Percentiles rank a stretch among this genome's conserved stretches.
Conservation (phyloP, 2,888 invertebrate species). For the Cosmopolites sordidus region DNA sequence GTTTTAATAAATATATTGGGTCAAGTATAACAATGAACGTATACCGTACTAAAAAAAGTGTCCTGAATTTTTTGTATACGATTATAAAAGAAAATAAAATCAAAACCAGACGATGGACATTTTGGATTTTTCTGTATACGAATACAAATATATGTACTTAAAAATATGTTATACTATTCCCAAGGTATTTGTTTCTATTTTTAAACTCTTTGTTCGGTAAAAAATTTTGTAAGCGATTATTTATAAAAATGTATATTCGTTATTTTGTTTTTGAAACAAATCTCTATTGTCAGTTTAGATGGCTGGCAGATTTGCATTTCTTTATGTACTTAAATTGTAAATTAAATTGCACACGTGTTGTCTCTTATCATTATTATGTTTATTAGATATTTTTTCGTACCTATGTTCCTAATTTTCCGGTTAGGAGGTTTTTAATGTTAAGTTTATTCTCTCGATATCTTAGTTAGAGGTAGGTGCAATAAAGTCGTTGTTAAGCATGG, state of each 20-base stretch:
- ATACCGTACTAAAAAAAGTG: too few species aligned
- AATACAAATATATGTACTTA: neutral
- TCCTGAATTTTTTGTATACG: too few species aligned
- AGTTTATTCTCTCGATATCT: constrained; percentile 38
- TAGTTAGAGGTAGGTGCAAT: constrained; percentile 49
- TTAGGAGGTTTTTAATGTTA: constrained; percentile 37
- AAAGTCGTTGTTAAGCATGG: constrained; percentile 44
- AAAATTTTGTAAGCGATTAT: neutral
- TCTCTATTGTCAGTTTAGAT: too few species aligned
- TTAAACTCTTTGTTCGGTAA: neutral
- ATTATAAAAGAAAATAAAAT: too few species aligned
- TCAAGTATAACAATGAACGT: too few species aligned
- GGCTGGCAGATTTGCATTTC: constrained; percentile 38
- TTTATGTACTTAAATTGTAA: constrained; percentile 35
- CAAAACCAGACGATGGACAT: too few species aligned
- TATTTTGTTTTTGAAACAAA: too few species aligned
- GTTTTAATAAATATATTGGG: too few species aligned
- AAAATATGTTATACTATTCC: neutral
- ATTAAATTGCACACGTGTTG: constrained; percentile 31
- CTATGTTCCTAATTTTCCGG: constrained; percentile 45
- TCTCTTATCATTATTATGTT: constrained; percentile 20
- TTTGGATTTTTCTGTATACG: neutral
- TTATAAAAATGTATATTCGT: neutral
- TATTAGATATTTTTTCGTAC: constrained; percentile 38
- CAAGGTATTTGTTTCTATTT: neutral